Evolutionary conservation across 2,113 vertebrate species (phyloP).

Genomic region (Dipodomys spectabilis): DNA sequence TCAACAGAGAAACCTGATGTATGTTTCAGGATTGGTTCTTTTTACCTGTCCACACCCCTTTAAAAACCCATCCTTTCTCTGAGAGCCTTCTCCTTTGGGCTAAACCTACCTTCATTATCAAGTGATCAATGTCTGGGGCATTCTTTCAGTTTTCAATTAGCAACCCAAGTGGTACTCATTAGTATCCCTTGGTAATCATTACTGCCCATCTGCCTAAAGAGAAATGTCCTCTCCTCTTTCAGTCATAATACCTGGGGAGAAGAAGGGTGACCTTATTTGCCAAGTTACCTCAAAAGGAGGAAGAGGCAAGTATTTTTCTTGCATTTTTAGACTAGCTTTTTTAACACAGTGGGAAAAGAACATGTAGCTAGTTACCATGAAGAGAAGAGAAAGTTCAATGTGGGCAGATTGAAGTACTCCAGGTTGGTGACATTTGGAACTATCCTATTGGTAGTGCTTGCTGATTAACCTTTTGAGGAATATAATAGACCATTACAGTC

Average conservation of each 20-base stretch:
- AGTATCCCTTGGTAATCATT: not conserved
- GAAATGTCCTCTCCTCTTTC: not conserved
- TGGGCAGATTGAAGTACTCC: not conserved
- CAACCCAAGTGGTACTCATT: not conserved
- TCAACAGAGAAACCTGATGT: slow-evolving; percentile 14
- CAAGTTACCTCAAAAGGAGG: not conserved
- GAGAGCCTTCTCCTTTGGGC: slow-evolving; percentile 6
- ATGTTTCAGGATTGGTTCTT: not conserved
- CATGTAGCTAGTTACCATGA: not conserved
- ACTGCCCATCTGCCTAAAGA: not conserved
- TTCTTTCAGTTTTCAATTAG: slow-evolving; percentile 13
- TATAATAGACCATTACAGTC: not conserved
- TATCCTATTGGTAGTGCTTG: not conserved
- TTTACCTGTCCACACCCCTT: not conserved
- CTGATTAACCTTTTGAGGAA: not conserved
- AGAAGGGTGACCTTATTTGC: not conserved
- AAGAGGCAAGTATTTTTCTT: not conserved
- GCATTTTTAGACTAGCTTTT: slow-evolving; percentile 54
- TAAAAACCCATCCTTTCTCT: not conserved
- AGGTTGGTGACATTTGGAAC: not conserved
- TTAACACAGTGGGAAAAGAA: slow-evolving; percentile 34
- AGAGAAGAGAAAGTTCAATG: not conserved
- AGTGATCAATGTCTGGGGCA: not conserved
- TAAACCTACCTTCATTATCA: not conserved
- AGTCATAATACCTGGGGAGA: not conserved